Evolutionary conservation across 2,797 vertebrate species (phyloP), one percentile per base, ranked within the genome.

Genomic region (Scomberomorus guttatus): DNA sequence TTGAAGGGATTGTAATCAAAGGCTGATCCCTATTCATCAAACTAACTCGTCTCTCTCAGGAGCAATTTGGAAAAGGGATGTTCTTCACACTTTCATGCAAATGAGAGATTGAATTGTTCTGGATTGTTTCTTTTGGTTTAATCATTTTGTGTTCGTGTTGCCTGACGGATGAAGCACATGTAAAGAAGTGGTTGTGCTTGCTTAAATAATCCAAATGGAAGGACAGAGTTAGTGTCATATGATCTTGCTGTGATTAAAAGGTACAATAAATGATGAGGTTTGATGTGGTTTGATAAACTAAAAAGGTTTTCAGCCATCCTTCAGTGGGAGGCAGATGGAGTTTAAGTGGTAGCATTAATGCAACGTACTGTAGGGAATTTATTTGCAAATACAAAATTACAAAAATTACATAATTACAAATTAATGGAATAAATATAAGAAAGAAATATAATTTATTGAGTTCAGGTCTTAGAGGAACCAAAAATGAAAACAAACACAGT

Each of bases 1-100:
- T 75, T 82, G 72, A 83, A 76, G 77, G 88, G 79, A 85, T 88
- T 85, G 86, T 85, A 91, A 89, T 92, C 88, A 90, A 91, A 87
- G 82, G 70, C 64, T 75, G 78, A 80, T 71, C 72, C 66, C 44
- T 74, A 76, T 84, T 87, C 72, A 88, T 88, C 87, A 86, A 75
- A 81, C 69, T 42, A 68, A 67, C 77, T 72, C 66, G 66, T 37
- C 75, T 78, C 86, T 86, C 89, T 82, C 57, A 73, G 61, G 83
- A 82, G 63, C 64, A 80, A 86, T 89, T 88, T 81, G 77, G 57
- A 57, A 79, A 75, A 72, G 71, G 50, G 42, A 71, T 81, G 71
- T 76, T 89, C 62, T 75, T 81, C 61, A 68, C 70, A 79, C 63
- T 80, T 76, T 63, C 17, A 78, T 74, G 59, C 78, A 87, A 87